Conservation (phyloP, 2,888 invertebrate species). For the Myopa testacea region DNA sequence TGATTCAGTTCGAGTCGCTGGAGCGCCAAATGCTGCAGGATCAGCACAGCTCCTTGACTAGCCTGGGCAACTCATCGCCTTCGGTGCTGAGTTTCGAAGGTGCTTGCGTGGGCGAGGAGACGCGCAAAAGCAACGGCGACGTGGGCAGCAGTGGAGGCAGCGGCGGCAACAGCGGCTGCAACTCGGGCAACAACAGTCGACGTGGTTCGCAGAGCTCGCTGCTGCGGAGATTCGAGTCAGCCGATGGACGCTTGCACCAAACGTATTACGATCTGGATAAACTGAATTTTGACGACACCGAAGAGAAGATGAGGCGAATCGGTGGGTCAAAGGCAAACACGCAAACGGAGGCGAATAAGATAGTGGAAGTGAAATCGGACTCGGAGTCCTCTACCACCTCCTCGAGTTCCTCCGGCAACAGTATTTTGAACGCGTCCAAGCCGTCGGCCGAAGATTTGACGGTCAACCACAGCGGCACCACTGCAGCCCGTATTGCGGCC, state of each 20-base stretch:
- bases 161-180: slow-evolving; percentile 53
- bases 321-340: slow-evolving; percentile 39
- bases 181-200: slow-evolving; percentile 58
- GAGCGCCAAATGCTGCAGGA: slow-evolving; percentile 74
- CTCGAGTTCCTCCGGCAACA: slow-evolving; percentile 54
- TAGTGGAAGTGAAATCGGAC: slow-evolving; percentile 56
- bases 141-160: slow-evolving; percentile 43
- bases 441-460: slow-evolving; percentile 51
- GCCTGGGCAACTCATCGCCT: slow-evolving; percentile 66
- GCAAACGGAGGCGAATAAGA: slow-evolving; percentile 38
- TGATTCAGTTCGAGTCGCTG: slow-evolving; percentile 86
- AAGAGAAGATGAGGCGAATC: slow-evolving; percentile 39
- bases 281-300: slow-evolving; percentile 60
- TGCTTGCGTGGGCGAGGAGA: slow-evolving; percentile 43
- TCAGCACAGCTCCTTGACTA: slow-evolving; percentile 66
- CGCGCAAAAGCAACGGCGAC: slow-evolving; percentile 2
- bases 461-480: background rate
- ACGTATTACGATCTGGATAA: slow-evolving; percentile 67
- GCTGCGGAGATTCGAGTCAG: slow-evolving; percentile 63
- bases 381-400: slow-evolving; percentile 54
- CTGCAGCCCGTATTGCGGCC: slow-evolving; percentile 34
- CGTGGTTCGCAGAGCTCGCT: slow-evolving; percentile 62
- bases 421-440: slow-evolving; percentile 53
- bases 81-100: slow-evolving; percentile 63
- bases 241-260: slow-evolving; percentile 64